These are phyloP conservation scores for Schizotus pectinicornis DNA, from an alignment of 2,888 invertebrate species.

Conservation along the genomic window DNA sequence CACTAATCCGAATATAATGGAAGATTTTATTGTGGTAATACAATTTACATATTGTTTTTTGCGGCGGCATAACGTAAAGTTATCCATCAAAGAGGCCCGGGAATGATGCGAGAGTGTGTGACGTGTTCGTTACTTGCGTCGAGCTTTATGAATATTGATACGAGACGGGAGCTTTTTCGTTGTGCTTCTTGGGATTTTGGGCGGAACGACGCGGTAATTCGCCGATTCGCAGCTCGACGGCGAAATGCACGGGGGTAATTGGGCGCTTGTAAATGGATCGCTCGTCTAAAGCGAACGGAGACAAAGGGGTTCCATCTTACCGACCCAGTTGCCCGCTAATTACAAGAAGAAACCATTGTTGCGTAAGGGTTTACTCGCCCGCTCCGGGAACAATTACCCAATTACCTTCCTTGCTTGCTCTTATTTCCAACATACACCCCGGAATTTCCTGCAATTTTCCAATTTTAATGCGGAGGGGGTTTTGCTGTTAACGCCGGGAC, in stretches of 20 bases:
- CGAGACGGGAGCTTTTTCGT: too few species aligned
- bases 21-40: too few species aligned
- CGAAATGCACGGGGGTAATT: conserved; percentile 41
- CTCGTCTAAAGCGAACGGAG: conserved; percentile 29
- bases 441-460: conserved; percentile 22
- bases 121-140: too few species aligned
- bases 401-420: conserved; percentile 41
- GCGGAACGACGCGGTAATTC: too few species aligned
- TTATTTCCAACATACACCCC: conserved; percentile 31
- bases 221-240: neutral
- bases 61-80: too few species aligned
- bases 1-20: too few species aligned
- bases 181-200: too few species aligned
- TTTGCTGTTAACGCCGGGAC: neutral
- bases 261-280: conserved; percentile 43
- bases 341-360: conserved; percentile 52
- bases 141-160: too few species aligned
- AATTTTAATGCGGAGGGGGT: conserved; percentile 24
- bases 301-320: conserved; percentile 45
- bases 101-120: too few species aligned
- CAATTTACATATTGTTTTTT: too few species aligned
- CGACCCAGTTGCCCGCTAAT: conserved; percentile 50
- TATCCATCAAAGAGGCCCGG: too few species aligned
- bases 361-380: conserved; percentile 49
- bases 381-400: conserved; percentile 52